These are phyloP conservation scores for Xiphophorus hellerii DNA, from an alignment of 2,113 vertebrate species.

Conservation along the genomic window DNA sequence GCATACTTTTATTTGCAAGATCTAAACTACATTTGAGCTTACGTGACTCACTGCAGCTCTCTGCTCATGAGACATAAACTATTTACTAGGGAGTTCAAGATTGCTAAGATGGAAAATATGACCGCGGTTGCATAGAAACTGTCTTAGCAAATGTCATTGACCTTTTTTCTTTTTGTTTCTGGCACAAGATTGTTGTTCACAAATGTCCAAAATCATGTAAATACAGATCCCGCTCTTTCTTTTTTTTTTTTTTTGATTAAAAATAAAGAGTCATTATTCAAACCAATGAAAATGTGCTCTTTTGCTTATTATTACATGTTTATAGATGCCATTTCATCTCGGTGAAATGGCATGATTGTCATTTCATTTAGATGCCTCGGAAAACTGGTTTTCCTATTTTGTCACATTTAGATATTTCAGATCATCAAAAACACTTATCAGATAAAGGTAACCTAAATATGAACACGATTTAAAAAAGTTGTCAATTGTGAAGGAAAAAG, in stretches of 20 bases:
- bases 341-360: background rate
- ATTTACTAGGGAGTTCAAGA: conserved; percentile 22
- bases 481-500: background rate
- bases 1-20: conserved; percentile 40
- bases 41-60: conserved; percentile 22
- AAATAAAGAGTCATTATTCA: conserved; percentile 77
- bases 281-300: conserved; percentile 30
- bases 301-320: background rate
- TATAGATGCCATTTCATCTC: background rate
- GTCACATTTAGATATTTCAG: background rate
- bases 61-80: conserved; percentile 28
- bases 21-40: conserved; percentile 45
- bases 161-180: conserved; percentile 44
- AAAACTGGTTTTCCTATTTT: too few relatives aligned
- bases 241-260: conserved; percentile 57
- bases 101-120: conserved; percentile 35
- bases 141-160: conserved; percentile 33
- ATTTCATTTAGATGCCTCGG: too few relatives aligned
- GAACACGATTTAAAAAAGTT: background rate
- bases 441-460: background rate
- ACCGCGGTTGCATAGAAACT: conserved; percentile 32
- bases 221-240: conserved; percentile 69
- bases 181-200: conserved; percentile 45
- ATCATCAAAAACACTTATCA: background rate
- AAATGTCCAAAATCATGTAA: conserved; percentile 76